Conservation (phyloP, 2,888 invertebrate species). For the Eupithecia tripunctaria region DNA sequence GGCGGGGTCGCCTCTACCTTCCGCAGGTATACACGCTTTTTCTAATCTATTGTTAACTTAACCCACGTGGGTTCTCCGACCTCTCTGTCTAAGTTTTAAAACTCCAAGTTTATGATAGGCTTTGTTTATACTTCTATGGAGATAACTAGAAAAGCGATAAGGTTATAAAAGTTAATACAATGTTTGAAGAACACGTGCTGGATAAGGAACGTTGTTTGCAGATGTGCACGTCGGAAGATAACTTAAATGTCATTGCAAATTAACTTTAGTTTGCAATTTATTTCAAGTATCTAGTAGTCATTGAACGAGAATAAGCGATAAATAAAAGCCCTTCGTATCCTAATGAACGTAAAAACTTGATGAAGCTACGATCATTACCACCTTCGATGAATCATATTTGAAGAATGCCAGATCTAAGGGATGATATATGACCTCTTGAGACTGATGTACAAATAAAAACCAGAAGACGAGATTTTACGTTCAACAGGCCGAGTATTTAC, state of each 20-base stretch:
- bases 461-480: constrained; percentile 37
- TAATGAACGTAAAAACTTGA: constrained; percentile 18
- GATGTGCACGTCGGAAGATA: constrained; percentile 44
- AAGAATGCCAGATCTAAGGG: constrained; percentile 40
- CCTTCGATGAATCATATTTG: constrained; percentile 43
- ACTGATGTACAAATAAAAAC: constrained; percentile 43
- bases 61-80: constrained; percentile 72
- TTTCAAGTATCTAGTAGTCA: neutral
- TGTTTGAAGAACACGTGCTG: constrained; percentile 59
- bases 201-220: constrained; percentile 57
- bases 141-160: constrained; percentile 61
- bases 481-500: constrained; percentile 39
- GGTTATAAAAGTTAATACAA: constrained; percentile 58
- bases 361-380: constrained; percentile 15
- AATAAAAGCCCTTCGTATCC: constrained; percentile 10
- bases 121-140: constrained; percentile 76
- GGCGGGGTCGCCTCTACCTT: constrained; percentile 68
- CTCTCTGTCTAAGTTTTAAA: constrained; percentile 62
- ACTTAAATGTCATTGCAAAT: constrained; percentile 4
- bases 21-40: constrained; percentile 75
- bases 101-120: constrained; percentile 57
- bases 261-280: neutral
- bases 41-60: constrained; percentile 79
- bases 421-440: constrained; percentile 44
- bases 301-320: constrained; percentile 10